These are phyloP conservation scores for Macrophya alboannulata DNA, from an alignment of 2,888 invertebrate species.

Conservation along the genomic window DNA sequence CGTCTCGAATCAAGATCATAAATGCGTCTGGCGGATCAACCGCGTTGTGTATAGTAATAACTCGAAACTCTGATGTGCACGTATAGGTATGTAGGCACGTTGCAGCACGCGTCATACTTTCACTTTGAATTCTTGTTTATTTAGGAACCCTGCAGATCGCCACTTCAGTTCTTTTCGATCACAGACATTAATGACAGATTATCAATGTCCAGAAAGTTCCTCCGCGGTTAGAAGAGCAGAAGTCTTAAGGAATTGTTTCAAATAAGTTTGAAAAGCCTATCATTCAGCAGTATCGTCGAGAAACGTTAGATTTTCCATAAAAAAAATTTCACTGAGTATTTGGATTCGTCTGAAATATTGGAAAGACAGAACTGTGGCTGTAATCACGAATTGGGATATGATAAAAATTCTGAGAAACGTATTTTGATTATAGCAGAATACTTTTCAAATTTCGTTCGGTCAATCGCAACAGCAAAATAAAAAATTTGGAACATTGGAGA, in stretches of 20 bases:
- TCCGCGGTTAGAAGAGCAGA: too few relatives aligned
- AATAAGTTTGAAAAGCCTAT: too few relatives aligned
- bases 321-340: neutral
- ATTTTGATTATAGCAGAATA: neutral
- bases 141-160: slow-evolving; percentile 68
- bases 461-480: neutral
- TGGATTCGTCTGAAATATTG: neutral
- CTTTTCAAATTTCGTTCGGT: neutral
- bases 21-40: slow-evolving; percentile 3
- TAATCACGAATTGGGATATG: neutral
- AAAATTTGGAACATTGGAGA: too few relatives aligned
- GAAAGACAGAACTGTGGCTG: neutral
- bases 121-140: slow-evolving; percentile 51
- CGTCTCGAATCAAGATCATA: slow-evolving; percentile 58
- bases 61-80: neutral
- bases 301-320: too few relatives aligned
- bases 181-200: neutral
- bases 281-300: too few relatives aligned
- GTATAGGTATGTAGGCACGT: too few relatives aligned
- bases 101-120: neutral
- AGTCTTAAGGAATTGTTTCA: too few relatives aligned
- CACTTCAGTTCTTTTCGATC: slow-evolving; percentile 66
- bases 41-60: slow-evolving; percentile 31
- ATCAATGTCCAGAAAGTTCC: too few relatives aligned
- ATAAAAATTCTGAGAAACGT: neutral